Percentiles rank a stretch among this genome's conserved stretches.
Conservation (phyloP, 92 coral and sea anemone genomes). For the Siderastrea radians region DNA sequence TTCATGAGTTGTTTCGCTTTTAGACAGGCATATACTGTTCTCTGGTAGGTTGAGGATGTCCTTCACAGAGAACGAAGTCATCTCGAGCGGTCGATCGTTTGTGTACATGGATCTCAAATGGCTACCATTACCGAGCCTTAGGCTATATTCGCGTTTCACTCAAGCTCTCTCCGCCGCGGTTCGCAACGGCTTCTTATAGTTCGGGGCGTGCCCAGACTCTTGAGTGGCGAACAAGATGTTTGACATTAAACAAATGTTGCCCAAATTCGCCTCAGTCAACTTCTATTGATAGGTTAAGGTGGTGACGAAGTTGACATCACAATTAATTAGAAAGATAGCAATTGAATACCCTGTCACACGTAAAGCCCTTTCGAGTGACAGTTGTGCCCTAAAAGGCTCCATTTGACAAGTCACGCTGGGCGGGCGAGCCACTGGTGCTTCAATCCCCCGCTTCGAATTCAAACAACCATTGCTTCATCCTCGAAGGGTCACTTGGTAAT, state of each 20-base stretch:
- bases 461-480: conserved; percentile 59
- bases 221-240: conserved; percentile 95
- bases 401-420: conserved; percentile 77
- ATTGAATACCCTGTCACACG: conserved; percentile 93
- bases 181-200: conserved; percentile 81
- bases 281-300: conserved; percentile 97
- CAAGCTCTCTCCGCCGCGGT: conserved; percentile 82
- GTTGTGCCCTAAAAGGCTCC: conserved; percentile 76
- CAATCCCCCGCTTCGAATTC: conserved; percentile 52
- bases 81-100: conserved; percentile 77
- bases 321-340: conserved; percentile 98
- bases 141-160: conserved; percentile 68
- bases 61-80: conserved; percentile 98
- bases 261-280: conserved; percentile 94
- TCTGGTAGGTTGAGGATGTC: conserved; percentile 95
- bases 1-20: conserved; percentile 83
- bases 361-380: conserved; percentile 87
- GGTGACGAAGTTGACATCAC: conserved; percentile 97
- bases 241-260: conserved; percentile 98
- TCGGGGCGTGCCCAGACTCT: conserved; percentile 95
- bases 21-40: conserved; percentile 74
- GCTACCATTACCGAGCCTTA: conserved; percentile 81
- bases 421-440: conserved; percentile 24
- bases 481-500: conserved; percentile 53
- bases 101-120: conserved; percentile 91